A percentile compares a stretch with the other conserved stretches of the same genome.
Conservation (phyloP, 2,113 vertebrate genomes). For the Cephalopterus ornatus region DNA sequence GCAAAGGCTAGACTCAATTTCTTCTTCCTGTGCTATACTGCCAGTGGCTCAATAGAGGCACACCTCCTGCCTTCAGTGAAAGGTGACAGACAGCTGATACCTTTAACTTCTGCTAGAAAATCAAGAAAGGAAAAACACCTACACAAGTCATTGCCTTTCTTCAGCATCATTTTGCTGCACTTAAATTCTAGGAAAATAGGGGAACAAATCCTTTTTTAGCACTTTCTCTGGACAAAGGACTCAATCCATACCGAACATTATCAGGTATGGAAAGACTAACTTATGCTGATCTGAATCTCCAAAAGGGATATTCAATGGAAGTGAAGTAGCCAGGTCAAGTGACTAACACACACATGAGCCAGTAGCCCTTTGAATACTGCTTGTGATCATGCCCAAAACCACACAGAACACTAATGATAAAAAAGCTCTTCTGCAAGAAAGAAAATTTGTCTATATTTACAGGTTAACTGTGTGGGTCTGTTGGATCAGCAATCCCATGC, state of each 20-base stretch:
- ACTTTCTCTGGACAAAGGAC: not conserved
- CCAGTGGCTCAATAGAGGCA: not conserved
- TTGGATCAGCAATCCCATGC: not conserved
- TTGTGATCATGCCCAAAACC: not conserved
- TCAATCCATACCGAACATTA: not conserved
- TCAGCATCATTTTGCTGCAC: not conserved
- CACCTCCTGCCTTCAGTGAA: not conserved
- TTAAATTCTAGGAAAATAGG: not conserved
- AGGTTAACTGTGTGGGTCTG: not conserved
- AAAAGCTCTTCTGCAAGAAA: not conserved
- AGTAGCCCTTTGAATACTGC: not conserved
- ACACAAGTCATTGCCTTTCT: not conserved
- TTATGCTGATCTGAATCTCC: not conserved
- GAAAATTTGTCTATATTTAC: not conserved
- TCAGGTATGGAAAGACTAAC: not conserved
- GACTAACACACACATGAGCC: not conserved
- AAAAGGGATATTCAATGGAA: not conserved
- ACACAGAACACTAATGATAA: not conserved
- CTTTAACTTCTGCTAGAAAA: not conserved
- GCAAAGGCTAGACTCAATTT: not conserved
- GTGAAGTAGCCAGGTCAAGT: not conserved
- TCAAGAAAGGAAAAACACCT: not conserved
- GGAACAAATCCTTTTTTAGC: not conserved
- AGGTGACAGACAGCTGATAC: not conserved
- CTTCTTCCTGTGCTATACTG: not conserved